Evolutionary conservation across 2,888 invertebrate genomes (phyloP).

Genomic region (Seira sanloemensis): DNA sequence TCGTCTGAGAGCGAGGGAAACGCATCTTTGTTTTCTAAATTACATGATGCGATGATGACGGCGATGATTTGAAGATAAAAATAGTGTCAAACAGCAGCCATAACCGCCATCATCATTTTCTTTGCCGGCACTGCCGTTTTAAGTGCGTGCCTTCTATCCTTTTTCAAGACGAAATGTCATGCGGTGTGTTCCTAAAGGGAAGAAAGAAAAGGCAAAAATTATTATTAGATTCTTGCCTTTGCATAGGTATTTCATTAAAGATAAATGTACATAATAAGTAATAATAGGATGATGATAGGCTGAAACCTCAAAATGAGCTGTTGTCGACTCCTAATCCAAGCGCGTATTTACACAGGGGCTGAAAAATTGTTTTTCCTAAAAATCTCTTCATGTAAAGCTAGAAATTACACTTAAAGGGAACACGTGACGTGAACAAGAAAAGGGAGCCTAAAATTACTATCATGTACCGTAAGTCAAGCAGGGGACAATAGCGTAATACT

Average conservation of each 20-base stretch:
- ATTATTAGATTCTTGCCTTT: not conserved
- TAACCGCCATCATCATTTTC: conserved; percentile 13
- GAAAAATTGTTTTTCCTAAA: not conserved
- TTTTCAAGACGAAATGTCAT: conserved; percentile 7
- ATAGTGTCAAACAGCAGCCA: conserved; percentile 1
- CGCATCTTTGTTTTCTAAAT: conserved; percentile 16
- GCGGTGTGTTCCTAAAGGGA: not conserved
- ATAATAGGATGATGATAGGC: conserved; percentile 16
- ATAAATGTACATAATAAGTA: not conserved
- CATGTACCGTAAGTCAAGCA: conserved; percentile 6
- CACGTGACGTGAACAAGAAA: conserved; percentile 14
- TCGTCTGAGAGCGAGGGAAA: too few relatives aligned
- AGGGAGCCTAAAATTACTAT: conserved; percentile 7
- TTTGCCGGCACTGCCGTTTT: not conserved
- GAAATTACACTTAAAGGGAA: conserved; percentile 2
- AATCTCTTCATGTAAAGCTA: not conserved
- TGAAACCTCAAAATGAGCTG: conserved; percentile 9
- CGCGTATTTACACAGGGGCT: conserved; percentile 9
- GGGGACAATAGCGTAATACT: not conserved
- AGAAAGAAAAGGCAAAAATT: conserved; percentile 13
- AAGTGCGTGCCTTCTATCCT: not conserved
- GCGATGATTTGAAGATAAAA: conserved; percentile 11
- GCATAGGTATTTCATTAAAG: not conserved
- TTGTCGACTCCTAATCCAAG: conserved; percentile 3
- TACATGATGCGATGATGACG: conserved; percentile 7